Conservation (phyloP, 2,888 invertebrate genomes). For the Cataglyphis altisquamis region DNA sequence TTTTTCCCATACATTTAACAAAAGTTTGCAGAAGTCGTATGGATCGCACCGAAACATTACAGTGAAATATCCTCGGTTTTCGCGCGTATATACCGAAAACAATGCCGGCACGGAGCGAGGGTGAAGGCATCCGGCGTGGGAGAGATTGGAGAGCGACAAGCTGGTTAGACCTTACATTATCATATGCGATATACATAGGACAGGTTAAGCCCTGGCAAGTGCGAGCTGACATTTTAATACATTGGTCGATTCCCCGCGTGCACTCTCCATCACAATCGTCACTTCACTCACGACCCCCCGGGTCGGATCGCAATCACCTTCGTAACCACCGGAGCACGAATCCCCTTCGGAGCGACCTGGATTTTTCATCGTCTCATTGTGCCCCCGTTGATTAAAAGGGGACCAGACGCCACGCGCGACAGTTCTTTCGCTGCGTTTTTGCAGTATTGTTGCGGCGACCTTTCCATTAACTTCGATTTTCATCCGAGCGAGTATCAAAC, state of each 20-base stretch:
- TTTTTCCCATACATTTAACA: slow-evolving; percentile 18
- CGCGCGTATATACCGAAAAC: slow-evolving; percentile 12
- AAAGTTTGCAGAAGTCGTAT: neutral
- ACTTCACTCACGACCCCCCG: neutral
- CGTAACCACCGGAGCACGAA: slow-evolving; percentile 83
- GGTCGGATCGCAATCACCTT: slow-evolving; percentile 21
- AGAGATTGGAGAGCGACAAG: slow-evolving; percentile 1
- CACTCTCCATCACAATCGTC: slow-evolving; percentile 10
- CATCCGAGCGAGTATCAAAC: slow-evolving; percentile 73
- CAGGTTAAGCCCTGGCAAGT: slow-evolving; percentile 58
- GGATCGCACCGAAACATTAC: slow-evolving; percentile 5
- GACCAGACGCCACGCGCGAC: slow-evolving; percentile 46
- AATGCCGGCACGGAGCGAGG: slow-evolving; percentile 11
- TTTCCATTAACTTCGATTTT: slow-evolving; percentile 73
- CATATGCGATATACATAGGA: slow-evolving; percentile 61
- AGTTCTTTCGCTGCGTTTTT: slow-evolving; percentile 40
- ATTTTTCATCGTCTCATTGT: slow-evolving; percentile 70
- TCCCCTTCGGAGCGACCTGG: slow-evolving; percentile 75
- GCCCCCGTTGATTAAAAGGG: slow-evolving; percentile 70
- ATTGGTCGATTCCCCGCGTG: slow-evolving; percentile 19
- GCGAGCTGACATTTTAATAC: slow-evolving; percentile 73
- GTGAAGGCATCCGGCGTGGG: neutral
- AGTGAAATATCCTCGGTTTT: slow-evolving; percentile 18
- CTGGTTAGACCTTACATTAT: slow-evolving; percentile 54
- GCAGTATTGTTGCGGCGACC: slow-evolving; percentile 43